Conservation (phyloP, 2,797 vertebrate species). For the Sandelia bainsii region DNA sequence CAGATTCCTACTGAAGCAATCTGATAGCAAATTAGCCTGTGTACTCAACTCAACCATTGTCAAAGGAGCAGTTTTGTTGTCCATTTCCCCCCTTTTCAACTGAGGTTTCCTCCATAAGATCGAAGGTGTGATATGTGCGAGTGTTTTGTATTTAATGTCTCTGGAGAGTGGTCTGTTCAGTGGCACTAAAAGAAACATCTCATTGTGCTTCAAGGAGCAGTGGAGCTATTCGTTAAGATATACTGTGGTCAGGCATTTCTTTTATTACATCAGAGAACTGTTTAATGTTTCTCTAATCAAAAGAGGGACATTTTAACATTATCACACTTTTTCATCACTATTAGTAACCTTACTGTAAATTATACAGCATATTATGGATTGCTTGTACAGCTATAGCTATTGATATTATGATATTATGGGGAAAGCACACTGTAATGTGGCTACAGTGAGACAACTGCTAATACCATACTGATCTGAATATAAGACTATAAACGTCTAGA, state of each 20-base stretch:
- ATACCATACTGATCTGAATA: too few species aligned
- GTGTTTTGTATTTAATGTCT: constrained; percentile 32
- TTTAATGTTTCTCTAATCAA: neutral
- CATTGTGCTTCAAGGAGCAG: constrained; percentile 1
- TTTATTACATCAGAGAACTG: neutral
- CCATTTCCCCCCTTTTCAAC: neutral
- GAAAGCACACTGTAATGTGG: too few species aligned
- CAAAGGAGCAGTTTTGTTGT: neutral
- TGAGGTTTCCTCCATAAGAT: neutral
- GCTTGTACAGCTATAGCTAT: neutral
- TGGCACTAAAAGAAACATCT: constrained; percentile 4
- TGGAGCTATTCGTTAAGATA: neutral
- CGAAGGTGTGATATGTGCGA: constrained; percentile 20
- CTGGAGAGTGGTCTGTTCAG: constrained; percentile 18
- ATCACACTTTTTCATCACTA: neutral
- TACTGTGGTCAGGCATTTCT: constrained; percentile 2
- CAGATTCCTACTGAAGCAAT: constrained; percentile 18
- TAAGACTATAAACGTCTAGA: too few species aligned
- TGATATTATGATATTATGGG: neutral
- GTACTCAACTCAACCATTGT: neutral
- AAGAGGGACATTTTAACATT: neutral
- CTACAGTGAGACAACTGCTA: too few species aligned
- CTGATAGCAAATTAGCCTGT: constrained; percentile 27
- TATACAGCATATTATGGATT: neutral
- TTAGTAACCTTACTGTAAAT: neutral